Evolutionary conservation across 2,113 vertebrate genomes (phyloP).

Genomic region (Chiloscyllium plagiosum): DNA sequence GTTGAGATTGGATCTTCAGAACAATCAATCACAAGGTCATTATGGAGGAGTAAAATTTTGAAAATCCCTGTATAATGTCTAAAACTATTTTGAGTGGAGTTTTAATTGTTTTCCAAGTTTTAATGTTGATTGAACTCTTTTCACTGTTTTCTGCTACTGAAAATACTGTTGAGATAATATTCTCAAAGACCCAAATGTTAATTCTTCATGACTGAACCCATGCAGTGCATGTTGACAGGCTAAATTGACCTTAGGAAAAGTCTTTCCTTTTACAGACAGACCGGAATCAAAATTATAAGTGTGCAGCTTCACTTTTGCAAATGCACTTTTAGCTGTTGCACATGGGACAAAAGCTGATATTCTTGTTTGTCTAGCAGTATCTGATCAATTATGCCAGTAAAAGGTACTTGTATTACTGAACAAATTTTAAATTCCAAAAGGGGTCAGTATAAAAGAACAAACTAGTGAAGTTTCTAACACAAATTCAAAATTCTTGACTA

Average conservation of each 20-base stretch:
- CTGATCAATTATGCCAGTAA: neutral
- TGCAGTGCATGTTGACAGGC: neutral
- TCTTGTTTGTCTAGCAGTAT: neutral
- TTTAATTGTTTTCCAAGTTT: neutral
- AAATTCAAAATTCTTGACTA: constrained; percentile 1
- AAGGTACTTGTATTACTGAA: neutral
- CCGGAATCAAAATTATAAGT: neutral
- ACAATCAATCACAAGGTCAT: neutral
- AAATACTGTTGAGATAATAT: neutral
- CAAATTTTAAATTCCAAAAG: neutral
- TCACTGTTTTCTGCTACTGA: neutral
- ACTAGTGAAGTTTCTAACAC: neutral
- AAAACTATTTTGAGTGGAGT: neutral
- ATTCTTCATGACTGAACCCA: neutral
- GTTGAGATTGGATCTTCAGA: neutral
- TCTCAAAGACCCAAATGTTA: neutral
- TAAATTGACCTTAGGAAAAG: neutral
- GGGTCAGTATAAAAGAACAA: neutral
- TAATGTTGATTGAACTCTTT: neutral
- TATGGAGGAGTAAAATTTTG: neutral
- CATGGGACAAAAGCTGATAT: neutral
- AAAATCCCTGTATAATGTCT: neutral
- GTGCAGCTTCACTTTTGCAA: neutral
- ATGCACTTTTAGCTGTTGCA: too few species aligned
- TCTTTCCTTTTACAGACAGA: neutral